These are phyloP conservation scores for Rhadina sibilatrix DNA, from an alignment of 2,113 vertebrate genomes.

Conservation along the genomic window DNA sequence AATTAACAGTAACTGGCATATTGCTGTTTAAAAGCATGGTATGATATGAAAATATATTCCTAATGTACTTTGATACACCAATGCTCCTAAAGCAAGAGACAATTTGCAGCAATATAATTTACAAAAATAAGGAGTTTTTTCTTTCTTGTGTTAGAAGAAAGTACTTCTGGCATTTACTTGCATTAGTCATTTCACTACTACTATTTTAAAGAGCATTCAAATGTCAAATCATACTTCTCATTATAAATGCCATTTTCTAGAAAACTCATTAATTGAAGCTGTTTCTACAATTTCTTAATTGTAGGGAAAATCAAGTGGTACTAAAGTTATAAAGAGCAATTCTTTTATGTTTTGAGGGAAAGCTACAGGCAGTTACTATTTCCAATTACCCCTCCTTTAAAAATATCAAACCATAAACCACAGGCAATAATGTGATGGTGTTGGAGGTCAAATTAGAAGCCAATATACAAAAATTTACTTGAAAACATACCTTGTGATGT, in stretches of 20 bases:
- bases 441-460: slow-evolving; percentile 32
- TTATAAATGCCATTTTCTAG: neutral
- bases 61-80: neutral
- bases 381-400: slow-evolving; percentile 59
- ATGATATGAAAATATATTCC: neutral
- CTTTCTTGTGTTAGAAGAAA: neutral
- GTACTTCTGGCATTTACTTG: neutral
- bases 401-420: slow-evolving; percentile 60
- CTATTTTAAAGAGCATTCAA: slow-evolving; percentile 15
- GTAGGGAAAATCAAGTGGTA: neutral
- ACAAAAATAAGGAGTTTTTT: neutral
- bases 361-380: slow-evolving; percentile 34
- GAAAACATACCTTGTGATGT: neutral
- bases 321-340: neutral
- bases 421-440: slow-evolving; percentile 45
- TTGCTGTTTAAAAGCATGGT: neutral
- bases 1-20: neutral
- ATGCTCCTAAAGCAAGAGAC: neutral
- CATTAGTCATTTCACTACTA: neutral
- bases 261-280: neutral
- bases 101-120: neutral
- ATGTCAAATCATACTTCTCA: neutral
- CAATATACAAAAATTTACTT: neutral
- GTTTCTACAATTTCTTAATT: neutral
- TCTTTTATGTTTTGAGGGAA: slow-evolving; percentile 21